Conservation (phyloP, 2,113 vertebrate species). For the Cygnus atratus region DNA sequence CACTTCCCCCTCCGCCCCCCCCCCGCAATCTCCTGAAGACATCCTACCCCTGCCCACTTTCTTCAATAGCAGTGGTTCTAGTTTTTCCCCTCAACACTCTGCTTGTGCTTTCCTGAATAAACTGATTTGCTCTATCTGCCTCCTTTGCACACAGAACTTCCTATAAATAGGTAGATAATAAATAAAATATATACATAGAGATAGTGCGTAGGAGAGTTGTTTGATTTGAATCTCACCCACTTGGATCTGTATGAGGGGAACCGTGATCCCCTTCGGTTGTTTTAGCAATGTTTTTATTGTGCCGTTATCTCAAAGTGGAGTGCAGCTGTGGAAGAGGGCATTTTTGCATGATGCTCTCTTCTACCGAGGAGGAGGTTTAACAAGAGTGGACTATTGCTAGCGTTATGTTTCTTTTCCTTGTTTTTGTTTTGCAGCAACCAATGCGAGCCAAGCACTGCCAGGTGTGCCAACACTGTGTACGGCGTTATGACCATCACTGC, state of each 20-base stretch:
- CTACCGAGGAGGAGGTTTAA: neutral
- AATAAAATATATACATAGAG: neutral
- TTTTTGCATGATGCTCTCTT: neutral
- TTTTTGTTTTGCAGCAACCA: slow-evolving; percentile 82
- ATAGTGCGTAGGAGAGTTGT: neutral
- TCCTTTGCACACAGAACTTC: neutral
- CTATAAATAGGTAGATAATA: neutral
- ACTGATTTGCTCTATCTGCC: neutral
- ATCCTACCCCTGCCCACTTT: neutral
- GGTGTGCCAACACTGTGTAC: slow-evolving; percentile 88
- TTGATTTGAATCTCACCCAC: neutral
- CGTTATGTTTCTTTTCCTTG: neutral
- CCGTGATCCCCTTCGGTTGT: neutral
- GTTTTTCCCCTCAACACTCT: neutral
- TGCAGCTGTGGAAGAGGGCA: neutral
- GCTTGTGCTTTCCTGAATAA: neutral
- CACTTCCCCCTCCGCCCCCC: neutral
- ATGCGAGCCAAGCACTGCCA: slow-evolving; percentile 92
- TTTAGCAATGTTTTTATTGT: neutral
- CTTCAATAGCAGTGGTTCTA: neutral
- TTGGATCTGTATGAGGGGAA: neutral
- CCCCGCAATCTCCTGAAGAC: rapidly evolving
- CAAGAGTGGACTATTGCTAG: neutral
- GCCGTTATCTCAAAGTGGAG: neutral
- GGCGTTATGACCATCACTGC: slow-evolving; percentile 94